Evolutionary conservation across 1,140 invertebrate species (phyloP), one percentile per base, ranked within the genome.

Genomic region (Drosophila grimshawi): DNA sequence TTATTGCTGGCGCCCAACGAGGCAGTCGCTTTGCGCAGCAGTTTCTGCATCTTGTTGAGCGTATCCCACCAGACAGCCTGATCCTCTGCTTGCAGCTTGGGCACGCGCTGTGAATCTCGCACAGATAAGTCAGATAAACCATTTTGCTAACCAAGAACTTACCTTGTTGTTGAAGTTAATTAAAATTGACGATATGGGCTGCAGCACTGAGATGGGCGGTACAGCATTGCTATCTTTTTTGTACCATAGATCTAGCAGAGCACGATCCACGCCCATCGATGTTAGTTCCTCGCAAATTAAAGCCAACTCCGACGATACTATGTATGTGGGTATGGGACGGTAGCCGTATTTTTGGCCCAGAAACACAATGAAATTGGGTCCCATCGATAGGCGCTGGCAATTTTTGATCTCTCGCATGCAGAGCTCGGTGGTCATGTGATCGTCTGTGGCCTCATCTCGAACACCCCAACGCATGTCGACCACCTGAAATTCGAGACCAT

Each of bases 161-260:
- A 98, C 98, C 95, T 99, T 99, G 86, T 99, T 99, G 91, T 99
- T 99, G 89, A 99, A 99, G 92, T 99, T 99, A 69, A 98, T 96
- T 5, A 99, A 93, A 89, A 99, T 99, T 1, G 98, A 98, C 4
- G 98, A 99, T 74, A 99, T 99, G 0, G 98, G 98, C 90, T 99
- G 98, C 1, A 99, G 93, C 29, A 99, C 96, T 32, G 97, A 99
- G 2, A 98, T 96, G 0, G 98, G 96, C 0, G 97, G 97, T 3
- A 99, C 98, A 0, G 98, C 97, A 92, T 99, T 99, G 52, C 96
- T 96, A 90, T 99, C 98, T 65, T 98, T 97, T 90, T 97, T 96
- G 92, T 99, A 99, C 98, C 98, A 99, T 5, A 95, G 96, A 88
- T 99, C 97, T 43, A 99, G 93, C 3, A 98, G 93, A 4, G 95